phyloP scores from a whole-genome alignment of 2,888 invertebrate genomes.

The Caenorhabditis doughertyi region DNA sequence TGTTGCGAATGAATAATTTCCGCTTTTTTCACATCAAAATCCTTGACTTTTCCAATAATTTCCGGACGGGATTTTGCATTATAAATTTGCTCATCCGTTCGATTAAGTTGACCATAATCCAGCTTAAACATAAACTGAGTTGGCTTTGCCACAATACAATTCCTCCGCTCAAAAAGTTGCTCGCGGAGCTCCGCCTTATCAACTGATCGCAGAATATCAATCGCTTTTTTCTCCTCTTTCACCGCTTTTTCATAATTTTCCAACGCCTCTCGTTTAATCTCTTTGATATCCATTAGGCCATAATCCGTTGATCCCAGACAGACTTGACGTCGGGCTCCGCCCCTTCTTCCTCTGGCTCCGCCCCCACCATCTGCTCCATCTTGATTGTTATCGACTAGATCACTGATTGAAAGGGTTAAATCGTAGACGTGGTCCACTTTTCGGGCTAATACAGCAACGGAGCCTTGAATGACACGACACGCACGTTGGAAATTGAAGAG shows the following conservation, averaged over 20 bases:
- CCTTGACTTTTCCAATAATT: slow-evolving; percentile 56
- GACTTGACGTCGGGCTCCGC: slow-evolving; percentile 12
- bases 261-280: not conserved
- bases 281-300: slow-evolving; percentile 5
- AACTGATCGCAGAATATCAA: slow-evolving; percentile 38
- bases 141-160: slow-evolving; percentile 36
- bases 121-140: slow-evolving; percentile 60
- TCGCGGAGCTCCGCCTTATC: slow-evolving; percentile 46
- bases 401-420: slow-evolving; percentile 15
- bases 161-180: slow-evolving; percentile 33
- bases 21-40: slow-evolving; percentile 54
- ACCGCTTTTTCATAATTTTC: not conserved
- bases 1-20: slow-evolving; percentile 40
- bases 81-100: slow-evolving; percentile 49
- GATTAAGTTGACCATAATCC: slow-evolving; percentile 48
- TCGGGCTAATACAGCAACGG: slow-evolving; percentile 87
- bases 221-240: slow-evolving; percentile 45
- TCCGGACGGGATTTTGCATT: slow-evolving; percentile 42
- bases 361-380: not conserved
- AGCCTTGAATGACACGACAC: slow-evolving; percentile 89
- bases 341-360: not conserved
- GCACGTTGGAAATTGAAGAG: slow-evolving; percentile 89
- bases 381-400: slow-evolving; percentile 37
- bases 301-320: slow-evolving; percentile 43
- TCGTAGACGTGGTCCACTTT: slow-evolving; percentile 83